Evolutionary conservation across 2,888 invertebrate genomes (phyloP).

Genomic region (Pyrocoelia pectoralis): DNA sequence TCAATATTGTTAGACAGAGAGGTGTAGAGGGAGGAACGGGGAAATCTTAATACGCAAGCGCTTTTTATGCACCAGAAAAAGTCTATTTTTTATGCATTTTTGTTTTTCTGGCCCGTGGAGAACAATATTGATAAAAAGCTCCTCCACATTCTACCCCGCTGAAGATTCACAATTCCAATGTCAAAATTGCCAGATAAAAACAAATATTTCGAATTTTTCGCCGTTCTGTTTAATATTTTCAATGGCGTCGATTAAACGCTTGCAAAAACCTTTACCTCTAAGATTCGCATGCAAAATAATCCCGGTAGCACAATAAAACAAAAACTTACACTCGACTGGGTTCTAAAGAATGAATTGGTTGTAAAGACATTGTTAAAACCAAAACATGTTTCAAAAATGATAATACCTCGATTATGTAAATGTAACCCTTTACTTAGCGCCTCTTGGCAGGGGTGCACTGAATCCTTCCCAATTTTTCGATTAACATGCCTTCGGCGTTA

Average conservation of each 20-base stretch:
- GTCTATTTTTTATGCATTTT: slow-evolving; percentile 25
- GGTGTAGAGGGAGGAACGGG: slow-evolving; percentile 39
- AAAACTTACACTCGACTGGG: slow-evolving; percentile 49
- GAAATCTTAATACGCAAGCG: slow-evolving; percentile 42
- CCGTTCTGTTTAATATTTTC: too few relatives aligned
- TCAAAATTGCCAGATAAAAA: too few relatives aligned
- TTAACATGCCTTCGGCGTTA: slow-evolving; percentile 28
- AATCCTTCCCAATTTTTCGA: slow-evolving; percentile 17
- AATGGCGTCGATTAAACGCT: too few relatives aligned
- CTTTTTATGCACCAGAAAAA: slow-evolving; percentile 34
- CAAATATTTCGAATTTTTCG: too few relatives aligned
- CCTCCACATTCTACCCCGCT: not conserved
- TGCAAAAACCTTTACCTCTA: too few relatives aligned
- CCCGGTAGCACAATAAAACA: slow-evolving; percentile 48
- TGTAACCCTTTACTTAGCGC: slow-evolving; percentile 45
- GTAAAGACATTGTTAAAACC: slow-evolving; percentile 45
- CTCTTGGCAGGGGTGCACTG: slow-evolving; percentile 24
- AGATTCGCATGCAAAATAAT: too few relatives aligned
- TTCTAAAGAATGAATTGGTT: slow-evolving; percentile 43
- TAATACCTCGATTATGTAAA: slow-evolving; percentile 56
- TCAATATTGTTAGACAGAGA: slow-evolving; percentile 54
- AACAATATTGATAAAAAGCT: not conserved
- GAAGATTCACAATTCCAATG: not conserved
- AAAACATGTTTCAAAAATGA: slow-evolving; percentile 52
- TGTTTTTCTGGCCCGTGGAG: not conserved